phyloP scores from a whole-genome alignment of 2,888 invertebrate species.

The Leucoptera coffeella region DNA sequence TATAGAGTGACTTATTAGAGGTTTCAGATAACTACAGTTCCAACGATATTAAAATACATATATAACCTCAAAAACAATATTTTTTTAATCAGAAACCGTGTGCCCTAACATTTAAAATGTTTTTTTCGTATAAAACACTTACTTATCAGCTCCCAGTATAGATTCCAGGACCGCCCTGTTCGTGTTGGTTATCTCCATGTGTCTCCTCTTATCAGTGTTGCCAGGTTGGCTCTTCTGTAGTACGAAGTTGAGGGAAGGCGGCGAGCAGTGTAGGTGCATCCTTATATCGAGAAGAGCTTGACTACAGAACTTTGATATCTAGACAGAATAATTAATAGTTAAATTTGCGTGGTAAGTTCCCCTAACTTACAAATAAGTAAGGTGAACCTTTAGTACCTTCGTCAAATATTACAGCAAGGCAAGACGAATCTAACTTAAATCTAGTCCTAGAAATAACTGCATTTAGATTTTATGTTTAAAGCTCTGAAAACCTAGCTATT shows the following conservation, averaged over 20 bases:
- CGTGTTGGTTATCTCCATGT: constrained; percentile 18
- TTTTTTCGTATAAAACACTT: constrained; percentile 5
- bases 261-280: constrained; percentile 32
- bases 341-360: too few species aligned
- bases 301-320: constrained; percentile 29
- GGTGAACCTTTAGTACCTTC: too few species aligned
- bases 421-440: too few species aligned
- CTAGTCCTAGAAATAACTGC: too few species aligned
- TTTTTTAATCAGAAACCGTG: background rate
- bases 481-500: too few species aligned
- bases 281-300: constrained; percentile 30
- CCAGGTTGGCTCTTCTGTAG: constrained; percentile 10
- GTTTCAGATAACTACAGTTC: too few species aligned
- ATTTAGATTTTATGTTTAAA: too few species aligned
- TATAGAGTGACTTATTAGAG: too few species aligned
- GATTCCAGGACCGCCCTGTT: constrained; percentile 24
- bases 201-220: constrained; percentile 10
- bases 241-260: constrained; percentile 25
- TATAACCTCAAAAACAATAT: too few species aligned
- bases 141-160: constrained; percentile 23
- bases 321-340: constrained; percentile 5
- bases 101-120: background rate
- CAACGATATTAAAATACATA: too few species aligned
- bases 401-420: too few species aligned
- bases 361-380: too few species aligned